Evolutionary conservation across 2,797 vertebrate genomes (phyloP), one percentile per base, ranked within the genome.

Genomic region (Diplodus sargus): DNA sequence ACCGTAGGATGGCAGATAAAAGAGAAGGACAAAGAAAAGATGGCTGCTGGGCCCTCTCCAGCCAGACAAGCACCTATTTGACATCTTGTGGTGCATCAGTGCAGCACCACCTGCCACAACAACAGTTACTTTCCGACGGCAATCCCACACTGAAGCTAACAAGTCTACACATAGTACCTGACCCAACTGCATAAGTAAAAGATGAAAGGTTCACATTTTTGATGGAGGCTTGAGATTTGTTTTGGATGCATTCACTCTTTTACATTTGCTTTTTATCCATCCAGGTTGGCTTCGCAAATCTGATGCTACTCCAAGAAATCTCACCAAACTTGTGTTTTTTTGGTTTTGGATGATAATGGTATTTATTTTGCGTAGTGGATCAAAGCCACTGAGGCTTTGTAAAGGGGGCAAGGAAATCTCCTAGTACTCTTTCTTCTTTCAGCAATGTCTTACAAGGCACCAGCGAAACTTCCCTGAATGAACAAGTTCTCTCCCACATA

Each of bases 51-150:
- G 74, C 59, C 58, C 79, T 78, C 57, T 76, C 22, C 60, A 76
- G 71, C 59, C 60, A 78, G 83, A 89, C 61, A 71, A 83, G 82
- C 71, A 74, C 78, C 63, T 83, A 52, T 86, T 83, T 88, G 83
- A 90, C 79, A 82, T 83, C 61, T 72, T 84, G 59, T 74, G 74
- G 83, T 89, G 77, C 84, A 77, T 83, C 74, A 85, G 77, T 68
- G 72, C 70, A 74, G 63, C 80, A 71, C 82, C 79, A 81, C 82
- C 80, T 86, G 87, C 73, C 76, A 79, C 78, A 78, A 58, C 73
- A 87, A 81, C 34, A 72, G 18, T 70, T 53, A 74, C 84, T 65
- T 66, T 81, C 73, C 69, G 58, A 62, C 42, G 58, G 84, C 76
- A 79, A 74, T 70, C 78, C 73, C 48, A 64, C 72, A 71, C 51